Evolutionary conservation across 1,140 invertebrate species (phyloP).

Genomic region (Schlechtendalia chinensis): DNA sequence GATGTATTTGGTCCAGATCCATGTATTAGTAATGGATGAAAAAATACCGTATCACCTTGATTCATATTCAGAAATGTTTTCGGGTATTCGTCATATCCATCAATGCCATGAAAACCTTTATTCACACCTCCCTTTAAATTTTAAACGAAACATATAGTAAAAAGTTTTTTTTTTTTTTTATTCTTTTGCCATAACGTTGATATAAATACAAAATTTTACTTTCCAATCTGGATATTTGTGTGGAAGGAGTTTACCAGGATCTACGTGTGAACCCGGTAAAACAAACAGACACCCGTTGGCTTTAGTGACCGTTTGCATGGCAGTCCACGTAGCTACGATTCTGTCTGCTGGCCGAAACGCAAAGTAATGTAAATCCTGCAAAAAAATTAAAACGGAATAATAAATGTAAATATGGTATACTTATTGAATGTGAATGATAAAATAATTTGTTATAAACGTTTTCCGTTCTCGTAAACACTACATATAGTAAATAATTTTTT

Average conservation of each 20-base stretch:
- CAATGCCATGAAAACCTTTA: constrained; percentile 16
- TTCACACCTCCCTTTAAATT: constrained; percentile 7
- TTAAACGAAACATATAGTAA: background rate
- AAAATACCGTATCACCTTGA: constrained; percentile 85
- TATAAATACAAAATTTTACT: background rate
- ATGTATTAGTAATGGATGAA: constrained; percentile 86
- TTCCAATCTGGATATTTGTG: constrained; percentile 69
- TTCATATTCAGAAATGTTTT: constrained; percentile 72
- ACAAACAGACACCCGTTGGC: constrained; percentile 84
- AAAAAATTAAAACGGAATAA: constrained; percentile 53
- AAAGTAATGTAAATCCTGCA: constrained; percentile 82
- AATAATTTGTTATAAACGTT: too few relatives aligned
- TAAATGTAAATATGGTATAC: background rate
- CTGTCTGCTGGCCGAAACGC: constrained; percentile 75
- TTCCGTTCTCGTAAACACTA: too few relatives aligned
- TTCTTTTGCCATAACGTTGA: too few relatives aligned
- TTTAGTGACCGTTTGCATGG: constrained; percentile 73
- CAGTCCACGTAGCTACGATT: constrained; percentile 87
- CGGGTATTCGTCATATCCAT: constrained; percentile 56
- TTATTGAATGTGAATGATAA: too few relatives aligned
- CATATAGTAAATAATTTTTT: too few relatives aligned
- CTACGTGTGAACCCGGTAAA: constrained; percentile 72
- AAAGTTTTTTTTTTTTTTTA: too few relatives aligned
- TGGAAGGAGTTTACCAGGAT: constrained; percentile 62
- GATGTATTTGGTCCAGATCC: constrained; percentile 80